Conservation (phyloP, 2,888 invertebrate species). For the Hedychridium roseum region DNA sequence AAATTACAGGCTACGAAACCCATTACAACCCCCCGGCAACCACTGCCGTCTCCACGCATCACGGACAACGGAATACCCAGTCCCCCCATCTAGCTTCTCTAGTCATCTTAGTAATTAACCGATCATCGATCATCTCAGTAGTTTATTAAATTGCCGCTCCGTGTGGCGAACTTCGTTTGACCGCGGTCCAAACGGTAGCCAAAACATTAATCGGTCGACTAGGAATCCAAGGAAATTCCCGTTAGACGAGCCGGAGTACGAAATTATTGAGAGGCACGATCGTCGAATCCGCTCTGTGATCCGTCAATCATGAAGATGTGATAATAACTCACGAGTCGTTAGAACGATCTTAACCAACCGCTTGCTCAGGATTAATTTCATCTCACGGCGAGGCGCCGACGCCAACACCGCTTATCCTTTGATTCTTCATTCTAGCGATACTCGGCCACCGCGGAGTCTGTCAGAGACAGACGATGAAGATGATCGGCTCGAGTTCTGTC, state of each 20-base stretch:
- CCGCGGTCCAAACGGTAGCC: slow-evolving; percentile 16
- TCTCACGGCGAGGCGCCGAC: slow-evolving; percentile 23
- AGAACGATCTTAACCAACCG: slow-evolving; percentile 20
- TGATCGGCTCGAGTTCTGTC: too few species aligned
- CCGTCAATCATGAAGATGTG: background rate
- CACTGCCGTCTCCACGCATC: slow-evolving; percentile 24
- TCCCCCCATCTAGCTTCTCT: background rate
- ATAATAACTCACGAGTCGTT: slow-evolving; percentile 15
- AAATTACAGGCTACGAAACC: slow-evolving; percentile 32
- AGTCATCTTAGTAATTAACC: background rate
- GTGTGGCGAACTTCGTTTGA: slow-evolving; percentile 5
- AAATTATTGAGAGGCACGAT: background rate
- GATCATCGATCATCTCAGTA: background rate
- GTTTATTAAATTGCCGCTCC: background rate
- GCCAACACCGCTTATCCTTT: slow-evolving; percentile 22
- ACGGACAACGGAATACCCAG: too few species aligned
- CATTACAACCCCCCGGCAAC: slow-evolving; percentile 33
- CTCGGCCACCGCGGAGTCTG: too few species aligned
- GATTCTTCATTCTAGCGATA: slow-evolving; percentile 28
- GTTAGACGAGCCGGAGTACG: background rate
- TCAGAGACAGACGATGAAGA: too few species aligned
- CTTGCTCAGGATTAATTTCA: slow-evolving; percentile 34
- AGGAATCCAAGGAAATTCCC: background rate
- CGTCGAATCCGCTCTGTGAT: background rate
- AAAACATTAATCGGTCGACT: slow-evolving; percentile 8